Percentiles rank a stretch among this genome's conserved stretches.
phyloP scores from a whole-genome alignment of 2,113 vertebrate species.

The Butorides virescens region DNA sequence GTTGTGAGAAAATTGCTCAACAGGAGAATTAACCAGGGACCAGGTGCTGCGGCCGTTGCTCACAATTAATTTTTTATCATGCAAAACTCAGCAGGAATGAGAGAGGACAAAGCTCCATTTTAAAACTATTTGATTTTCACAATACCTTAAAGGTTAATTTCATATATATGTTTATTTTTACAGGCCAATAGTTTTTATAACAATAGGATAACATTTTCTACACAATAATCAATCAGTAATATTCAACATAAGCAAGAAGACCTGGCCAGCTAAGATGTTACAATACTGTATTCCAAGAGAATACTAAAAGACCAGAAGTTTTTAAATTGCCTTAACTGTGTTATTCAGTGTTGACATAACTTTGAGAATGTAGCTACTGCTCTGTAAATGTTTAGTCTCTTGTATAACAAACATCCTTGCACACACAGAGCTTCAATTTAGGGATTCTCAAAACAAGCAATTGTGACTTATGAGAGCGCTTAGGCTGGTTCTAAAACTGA shows the following conservation, averaged over 20 bases:
- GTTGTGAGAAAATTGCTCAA: neutral
- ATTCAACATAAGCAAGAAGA: neutral
- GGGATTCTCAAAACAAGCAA: neutral
- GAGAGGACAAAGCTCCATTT: neutral
- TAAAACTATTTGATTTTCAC: neutral
- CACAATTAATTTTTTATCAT: neutral
- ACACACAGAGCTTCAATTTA: neutral
- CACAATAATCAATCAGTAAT: neutral
- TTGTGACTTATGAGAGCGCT: neutral
- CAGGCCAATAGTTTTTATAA: neutral
- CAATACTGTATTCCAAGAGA: neutral
- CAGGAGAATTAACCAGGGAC: neutral
- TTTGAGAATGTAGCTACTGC: neutral
- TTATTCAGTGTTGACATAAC: neutral
- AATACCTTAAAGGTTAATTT: neutral
- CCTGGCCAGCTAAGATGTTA: neutral
- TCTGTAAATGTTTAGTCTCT: constrained; percentile 21
- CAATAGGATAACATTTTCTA: neutral
- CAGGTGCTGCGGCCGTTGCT: neutral
- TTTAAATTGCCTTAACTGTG: neutral
- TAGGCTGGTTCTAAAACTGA: neutral
- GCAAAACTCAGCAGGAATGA: neutral
- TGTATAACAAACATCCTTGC: neutral
- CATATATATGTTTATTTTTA: neutral
- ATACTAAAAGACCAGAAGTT: neutral